Percentiles rank a stretch among this genome's conserved stretches.
phyloP scores from a whole-genome alignment of 1,140 invertebrate genomes.

The Leptopilina boulardi region DNA sequence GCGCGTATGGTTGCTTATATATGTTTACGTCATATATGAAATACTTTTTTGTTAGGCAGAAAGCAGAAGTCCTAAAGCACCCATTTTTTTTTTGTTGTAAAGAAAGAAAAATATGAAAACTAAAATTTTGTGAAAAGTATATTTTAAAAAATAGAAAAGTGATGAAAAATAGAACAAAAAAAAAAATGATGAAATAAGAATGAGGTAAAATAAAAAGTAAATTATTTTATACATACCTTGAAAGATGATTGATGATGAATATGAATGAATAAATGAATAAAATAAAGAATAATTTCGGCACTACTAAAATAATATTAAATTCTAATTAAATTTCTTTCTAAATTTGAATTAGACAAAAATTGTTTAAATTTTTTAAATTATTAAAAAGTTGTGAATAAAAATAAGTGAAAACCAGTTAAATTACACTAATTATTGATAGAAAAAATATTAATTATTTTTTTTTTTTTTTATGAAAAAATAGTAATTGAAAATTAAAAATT shows the following conservation, averaged over 20 bases:
- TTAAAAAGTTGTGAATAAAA: too few species aligned
- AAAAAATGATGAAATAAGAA: neutral
- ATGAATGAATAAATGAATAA: neutral
- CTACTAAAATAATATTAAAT: too few species aligned
- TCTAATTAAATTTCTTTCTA: too few species aligned
- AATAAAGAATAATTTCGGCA: neutral
- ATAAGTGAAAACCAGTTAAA: too few species aligned
- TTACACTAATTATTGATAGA: too few species aligned
- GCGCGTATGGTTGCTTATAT: neutral
- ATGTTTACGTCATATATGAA: conserved; percentile 16
- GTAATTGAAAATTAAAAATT: neutral
- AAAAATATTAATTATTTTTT: too few species aligned
- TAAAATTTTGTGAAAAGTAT: neutral
- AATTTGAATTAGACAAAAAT: too few species aligned
- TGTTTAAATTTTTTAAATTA: too few species aligned
- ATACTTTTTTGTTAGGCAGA: neutral
- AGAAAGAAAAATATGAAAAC: neutral
- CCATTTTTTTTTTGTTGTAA: neutral
- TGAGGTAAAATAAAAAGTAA: neutral
- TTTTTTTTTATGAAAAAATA: too few species aligned
- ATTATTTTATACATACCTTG: conserved; percentile 26
- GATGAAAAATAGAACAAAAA: neutral
- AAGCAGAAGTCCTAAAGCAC: conserved; percentile 27
- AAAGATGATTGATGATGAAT: conserved; percentile 12
- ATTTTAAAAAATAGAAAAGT: neutral